Evolutionary conservation across 2,797 vertebrate species (phyloP).

Genomic region (Enteromius treurensis): DNA sequence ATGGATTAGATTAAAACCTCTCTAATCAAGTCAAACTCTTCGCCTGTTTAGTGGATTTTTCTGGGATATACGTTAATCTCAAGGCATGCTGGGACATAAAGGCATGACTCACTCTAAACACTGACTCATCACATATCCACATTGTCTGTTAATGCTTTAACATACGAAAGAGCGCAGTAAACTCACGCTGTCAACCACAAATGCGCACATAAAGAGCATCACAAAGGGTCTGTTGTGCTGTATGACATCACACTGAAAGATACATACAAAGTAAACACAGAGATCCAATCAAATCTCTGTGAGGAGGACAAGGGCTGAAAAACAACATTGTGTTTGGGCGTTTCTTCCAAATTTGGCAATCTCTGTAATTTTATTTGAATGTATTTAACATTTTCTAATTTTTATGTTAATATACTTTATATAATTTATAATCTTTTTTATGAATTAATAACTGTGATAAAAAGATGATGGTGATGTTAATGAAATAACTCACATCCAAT

Average conservation of each 20-base stretch:
- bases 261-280: background rate
- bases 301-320: background rate
- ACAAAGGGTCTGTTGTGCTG: slow-evolving; percentile 5
- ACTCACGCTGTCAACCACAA: background rate
- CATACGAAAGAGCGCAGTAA: slow-evolving; percentile 4
- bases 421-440: background rate
- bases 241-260: background rate
- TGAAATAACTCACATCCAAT: background rate
- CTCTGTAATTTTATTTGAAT: background rate
- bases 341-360: background rate
- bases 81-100: slow-evolving; percentile 25
- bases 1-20: slow-evolving; percentile 10
- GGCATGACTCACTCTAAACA: slow-evolving; percentile 23
- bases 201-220: background rate
- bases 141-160: background rate
- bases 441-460: background rate
- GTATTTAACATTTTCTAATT: background rate
- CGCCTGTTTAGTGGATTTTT: slow-evolving; percentile 5
- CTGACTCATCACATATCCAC: slow-evolving; percentile 18
- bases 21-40: slow-evolving; percentile 34
- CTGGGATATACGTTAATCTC: slow-evolving; percentile 21
- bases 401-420: background rate
- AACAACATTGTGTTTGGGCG: background rate
- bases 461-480: background rate
- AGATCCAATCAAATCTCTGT: background rate